Base-by-base conservation (phyloP, 2,113 vertebrate species). In the Oxygymnocypris stewartii region DNA sequence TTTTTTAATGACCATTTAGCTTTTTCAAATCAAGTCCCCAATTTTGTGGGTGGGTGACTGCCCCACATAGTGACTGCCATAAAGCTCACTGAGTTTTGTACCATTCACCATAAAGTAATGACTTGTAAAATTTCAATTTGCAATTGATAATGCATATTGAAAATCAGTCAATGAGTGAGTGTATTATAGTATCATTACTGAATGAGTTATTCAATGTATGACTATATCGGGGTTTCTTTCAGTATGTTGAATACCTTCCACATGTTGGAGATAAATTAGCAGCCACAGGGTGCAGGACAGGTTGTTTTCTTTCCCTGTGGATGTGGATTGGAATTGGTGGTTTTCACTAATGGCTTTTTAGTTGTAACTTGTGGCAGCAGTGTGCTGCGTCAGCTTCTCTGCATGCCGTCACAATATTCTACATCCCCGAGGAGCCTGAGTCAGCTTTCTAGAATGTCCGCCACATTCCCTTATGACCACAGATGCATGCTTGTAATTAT, bases 271-370 rank as follows among this genome's bases (percentile, higher is more conserved):
- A 47, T 6, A 40, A 16, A 44, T 20, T 1, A 28, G 23, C 79
- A 20, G 6, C 37, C 59, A 81, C 59, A 81, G 79, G 12, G 44
- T n/a, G 23, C 2, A 16, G 79, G 57, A 25, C 37, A 42, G 75
- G 13, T 61, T 77, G 28, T 20, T 65, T 63, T 51, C 18, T 42
- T 51, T 71, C 37, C 37, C 76, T 11, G 37, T 1, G 47, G 69
- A 87, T 44, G 4, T 8, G 84, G 47, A 87, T 42, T 73, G 82
- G 79, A 75, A 89, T 82, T 87, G 75, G 78, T 28, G 49, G 80
- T 89, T 87, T 87, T 35, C 82, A 85, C 78, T 87, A 89, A 89
- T 82, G 78, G 78, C 75, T 85, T 61, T 78, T 89, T 85, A 82
- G 85, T 82, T 79, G 57, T 79, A 80, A 54, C 75, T 57, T n/a